phyloP scores from a whole-genome alignment of 2,113 vertebrate genomes.

The Campylomormyrus tamandua region DNA sequence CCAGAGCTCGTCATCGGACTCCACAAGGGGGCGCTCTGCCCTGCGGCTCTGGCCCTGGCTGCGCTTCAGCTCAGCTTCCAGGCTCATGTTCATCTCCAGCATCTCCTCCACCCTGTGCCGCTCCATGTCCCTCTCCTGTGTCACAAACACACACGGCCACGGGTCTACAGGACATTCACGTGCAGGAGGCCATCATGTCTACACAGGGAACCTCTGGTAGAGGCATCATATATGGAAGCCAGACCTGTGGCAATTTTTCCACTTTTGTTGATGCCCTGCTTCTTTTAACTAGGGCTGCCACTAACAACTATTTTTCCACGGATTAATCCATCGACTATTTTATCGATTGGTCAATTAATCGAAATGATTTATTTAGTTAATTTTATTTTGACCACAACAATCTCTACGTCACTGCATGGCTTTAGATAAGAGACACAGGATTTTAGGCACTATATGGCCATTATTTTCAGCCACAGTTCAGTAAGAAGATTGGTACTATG shows the following conservation, averaged over 20 bases:
- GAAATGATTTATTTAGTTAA: no score
- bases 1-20: constrained; percentile 57
- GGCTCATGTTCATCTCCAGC: constrained; percentile 66
- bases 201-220: background rate
- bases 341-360: no score
- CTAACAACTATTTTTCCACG: no score
- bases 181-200: background rate
- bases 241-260: background rate
- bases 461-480: no score
- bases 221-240: background rate
- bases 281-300: background rate
- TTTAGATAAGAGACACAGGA: no score
- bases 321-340: no score
- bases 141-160: constrained; percentile 2
- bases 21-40: constrained; percentile 48
- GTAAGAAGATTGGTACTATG: no score
- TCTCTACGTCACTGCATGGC: no score
- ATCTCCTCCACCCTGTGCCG: constrained; percentile 68
- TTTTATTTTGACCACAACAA: no score
- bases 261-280: background rate
- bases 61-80: constrained; percentile 62
- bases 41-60: constrained; percentile 11
- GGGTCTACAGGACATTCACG: background rate
- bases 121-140: constrained; percentile 67
- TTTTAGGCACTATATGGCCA: no score